Base-by-base conservation (phyloP, 2,797 vertebrate species). In the Danio choprae region DNA sequence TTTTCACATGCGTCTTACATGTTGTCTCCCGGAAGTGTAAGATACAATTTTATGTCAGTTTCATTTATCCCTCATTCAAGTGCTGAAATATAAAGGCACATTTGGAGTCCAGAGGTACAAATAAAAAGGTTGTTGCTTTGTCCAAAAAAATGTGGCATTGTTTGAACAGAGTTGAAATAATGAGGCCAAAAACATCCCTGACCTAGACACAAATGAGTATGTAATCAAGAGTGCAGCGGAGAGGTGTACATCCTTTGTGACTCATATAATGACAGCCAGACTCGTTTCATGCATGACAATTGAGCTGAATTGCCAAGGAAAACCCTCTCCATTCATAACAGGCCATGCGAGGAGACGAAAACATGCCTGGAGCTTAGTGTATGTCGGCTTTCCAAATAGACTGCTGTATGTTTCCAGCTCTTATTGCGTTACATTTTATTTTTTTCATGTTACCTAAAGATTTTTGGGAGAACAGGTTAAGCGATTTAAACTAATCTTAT, bases 261-360 rank as follows among this genome's bases (percentile, higher is more conserved):
- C 76, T 9, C 58, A 51, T 90, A 88, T 90, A 88, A 91, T 88
- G 79, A 90, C 83, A 81, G 81, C 8, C 58, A 55, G 65, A 50
- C 84, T 67, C 56, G 76, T 69, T 80, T 80, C 81, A 87, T 84
- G 82, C 88, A 84, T 88, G 41, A 13, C 79, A 89, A 87, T 86
- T 86, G 82, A 67, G 53, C 55, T 18, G 38, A 74, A 84, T 85
- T 76, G 73, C 77, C 64, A n/a, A 74, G 69, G 82, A 78, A 74
- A 83, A 84, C 64, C 62, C 13, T 74, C 46, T 85, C 40, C 69
- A 86, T 81, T 53, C 59, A 79, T 16, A 8, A 16, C 56, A 36
- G 22, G 15, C 20, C 46, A 78, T 43, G 10, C 55, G 9, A 36
- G 11, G 18, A 63, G 15, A 56, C 59, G 43, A 15, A 63, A 58